phyloP scores from a whole-genome alignment of 2,797 vertebrate species.

The Natrix natrix region DNA sequence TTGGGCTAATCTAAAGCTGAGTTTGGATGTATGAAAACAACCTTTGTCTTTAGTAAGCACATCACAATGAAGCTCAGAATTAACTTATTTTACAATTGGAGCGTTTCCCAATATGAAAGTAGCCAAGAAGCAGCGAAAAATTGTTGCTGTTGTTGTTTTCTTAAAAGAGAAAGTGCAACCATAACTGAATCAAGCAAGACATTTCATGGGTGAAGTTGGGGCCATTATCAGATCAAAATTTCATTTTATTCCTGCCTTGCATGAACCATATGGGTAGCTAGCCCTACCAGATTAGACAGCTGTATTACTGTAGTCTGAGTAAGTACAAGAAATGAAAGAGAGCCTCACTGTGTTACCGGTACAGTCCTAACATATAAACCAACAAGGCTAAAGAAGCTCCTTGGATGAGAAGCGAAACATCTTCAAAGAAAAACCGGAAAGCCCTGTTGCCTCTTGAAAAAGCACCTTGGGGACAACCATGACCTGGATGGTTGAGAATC shows the following conservation, averaged over 20 bases:
- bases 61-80: conserved; percentile 16
- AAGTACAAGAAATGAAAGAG: neutral
- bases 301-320: neutral
- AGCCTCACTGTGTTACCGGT: neutral
- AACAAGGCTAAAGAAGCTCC: neutral
- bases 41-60: conserved; percentile 9
- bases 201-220: neutral
- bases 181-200: neutral
- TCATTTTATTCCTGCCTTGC: neutral
- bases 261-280: neutral
- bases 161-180: neutral
- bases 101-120: neutral
- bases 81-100: conserved; percentile 16
- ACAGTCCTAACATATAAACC: neutral
- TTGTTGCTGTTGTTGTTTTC: neutral
- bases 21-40: conserved; percentile 18
- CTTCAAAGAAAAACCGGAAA: neutral
- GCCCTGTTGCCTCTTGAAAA: neutral
- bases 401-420: neutral
- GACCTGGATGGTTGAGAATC: neutral
- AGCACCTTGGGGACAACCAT: neutral
- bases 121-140: neutral
- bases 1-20: conserved; percentile 5
- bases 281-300: neutral
- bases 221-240: neutral